A percentile compares a stretch with the other conserved stretches of the same genome.
phyloP scores from a whole-genome alignment of 1,140 invertebrate genomes.

The Brachionus manjavacas region DNA sequence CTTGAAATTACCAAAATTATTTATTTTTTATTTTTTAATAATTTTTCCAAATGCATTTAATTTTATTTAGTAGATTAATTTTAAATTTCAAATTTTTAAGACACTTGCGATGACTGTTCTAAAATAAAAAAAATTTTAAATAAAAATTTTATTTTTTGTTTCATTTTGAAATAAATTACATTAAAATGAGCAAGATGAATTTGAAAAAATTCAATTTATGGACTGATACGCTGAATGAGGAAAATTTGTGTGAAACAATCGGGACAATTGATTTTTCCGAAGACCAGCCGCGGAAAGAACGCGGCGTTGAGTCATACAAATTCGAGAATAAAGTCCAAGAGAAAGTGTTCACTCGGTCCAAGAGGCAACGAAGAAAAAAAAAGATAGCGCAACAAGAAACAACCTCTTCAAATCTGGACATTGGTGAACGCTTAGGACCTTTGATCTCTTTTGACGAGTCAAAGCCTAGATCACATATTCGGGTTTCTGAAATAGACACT shows the following conservation, averaged over 20 bases:
- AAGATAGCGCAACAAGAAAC: background rate
- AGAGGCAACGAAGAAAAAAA: background rate
- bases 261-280: background rate
- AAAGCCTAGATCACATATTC: conserved; percentile 38
- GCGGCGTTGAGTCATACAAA: conserved; percentile 31
- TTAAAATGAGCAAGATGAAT: conserved; percentile 21
- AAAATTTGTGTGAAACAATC: conserved; percentile 26
- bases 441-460: conserved; percentile 35
- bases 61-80: background rate
- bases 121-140: background rate
- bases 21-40: background rate
- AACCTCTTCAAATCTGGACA: background rate
- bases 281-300: background rate
- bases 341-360: background rate
- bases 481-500: conserved; percentile 44
- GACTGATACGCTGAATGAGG: conserved; percentile 20
- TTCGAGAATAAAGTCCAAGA: background rate
- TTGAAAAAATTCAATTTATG: conserved; percentile 26
- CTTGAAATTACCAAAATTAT: background rate
- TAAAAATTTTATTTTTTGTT: background rate
- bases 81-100: background rate
- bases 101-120: background rate
- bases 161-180: background rate
- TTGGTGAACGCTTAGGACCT: background rate
- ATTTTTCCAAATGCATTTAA: background rate